Evolutionary conservation across 2,113 vertebrate genomes (phyloP).

Genomic region (Lamprotornis superbus): DNA sequence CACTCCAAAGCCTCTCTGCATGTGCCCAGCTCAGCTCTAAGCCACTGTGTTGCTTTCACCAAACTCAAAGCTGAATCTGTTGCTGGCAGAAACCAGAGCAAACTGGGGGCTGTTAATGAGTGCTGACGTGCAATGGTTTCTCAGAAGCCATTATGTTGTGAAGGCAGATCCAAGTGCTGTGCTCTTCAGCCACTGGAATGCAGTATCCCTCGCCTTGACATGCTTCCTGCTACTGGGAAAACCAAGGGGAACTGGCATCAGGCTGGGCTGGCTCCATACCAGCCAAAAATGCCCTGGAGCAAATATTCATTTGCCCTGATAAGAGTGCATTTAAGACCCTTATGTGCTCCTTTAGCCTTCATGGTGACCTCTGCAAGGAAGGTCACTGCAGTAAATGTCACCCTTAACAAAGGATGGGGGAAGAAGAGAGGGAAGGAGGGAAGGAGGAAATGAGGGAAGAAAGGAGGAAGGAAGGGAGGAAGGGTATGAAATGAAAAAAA

Average conservation of each 20-base stretch:
- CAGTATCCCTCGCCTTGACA: not conserved
- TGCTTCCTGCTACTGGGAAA: not conserved
- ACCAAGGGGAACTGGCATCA: not conserved
- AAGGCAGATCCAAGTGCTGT: not conserved
- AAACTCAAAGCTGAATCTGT: not conserved
- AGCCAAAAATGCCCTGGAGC: not conserved
- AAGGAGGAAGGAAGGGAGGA: no score
- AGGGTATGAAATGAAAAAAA: not conserved
- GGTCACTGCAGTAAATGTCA: not conserved
- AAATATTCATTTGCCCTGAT: not conserved
- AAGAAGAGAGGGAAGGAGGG: not conserved
- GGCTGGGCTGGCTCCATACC: not conserved
- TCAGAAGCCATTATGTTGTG: not conserved
- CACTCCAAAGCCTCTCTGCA: not conserved
- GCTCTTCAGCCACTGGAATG: not conserved
- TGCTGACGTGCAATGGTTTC: not conserved
- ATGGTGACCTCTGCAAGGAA: not conserved
- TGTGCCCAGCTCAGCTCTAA: not conserved
- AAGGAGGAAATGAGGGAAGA: rapidly evolving
- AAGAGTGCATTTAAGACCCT: not conserved
- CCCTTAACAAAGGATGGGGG: not conserved
- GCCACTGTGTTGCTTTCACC: not conserved
- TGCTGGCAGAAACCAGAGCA: not conserved
- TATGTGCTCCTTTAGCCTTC: not conserved
- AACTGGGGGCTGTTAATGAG: not conserved